Evolutionary conservation across 2,888 invertebrate species (phyloP), one percentile per base, ranked within the genome.

Genomic region (Lysandra bellargus): DNA sequence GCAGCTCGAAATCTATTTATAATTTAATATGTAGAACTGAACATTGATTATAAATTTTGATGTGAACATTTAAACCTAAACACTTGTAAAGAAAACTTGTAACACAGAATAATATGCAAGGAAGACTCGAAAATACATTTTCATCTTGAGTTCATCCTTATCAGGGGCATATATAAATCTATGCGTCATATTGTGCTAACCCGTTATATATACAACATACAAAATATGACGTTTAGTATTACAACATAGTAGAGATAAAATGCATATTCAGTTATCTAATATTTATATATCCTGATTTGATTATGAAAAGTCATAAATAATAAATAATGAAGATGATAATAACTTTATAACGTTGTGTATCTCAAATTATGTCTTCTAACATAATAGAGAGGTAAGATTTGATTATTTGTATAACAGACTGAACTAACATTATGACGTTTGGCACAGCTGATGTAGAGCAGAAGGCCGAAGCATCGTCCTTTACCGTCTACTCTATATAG

Each of bases 201-300:
- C 69, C 69, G 69, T 23, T 61, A n/a, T n/a, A n/a, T n/a, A n/a
- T n/a, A 61, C 61, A 4, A 33, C 69, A 14, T 69, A 69, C 69
- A 69, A 69, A 33, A 23, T 23, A 23, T 14, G 69, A 69, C 33
- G 33, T 69, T 69, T 69, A 69, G 64, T 33, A 69, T 69, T 69
- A 69, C 69, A 69, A 69, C 69, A 69, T 17, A 33, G 69, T 69
- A 5, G 14, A 69, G 69, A 69, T 69, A 69, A 37, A 69, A 37
- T 33, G 1, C 14, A 69, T 14, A 33, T 5, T 69, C 12, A 12
- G 3, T 69, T 69, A 69, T 69, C 69, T 69, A 33, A 14, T 17
- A 30, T 64, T 64, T 30, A 64, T 64, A 69, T 69, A 69, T 69
- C 64, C 64, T 37, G 69, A 69, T 69, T 69, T 64, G 23, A 64